A percentile compares a stretch with the other conserved stretches of the same genome.
Evolutionary conservation across 2,888 invertebrate species (phyloP).

Genomic region (Leptopterna dolabrata): DNA sequence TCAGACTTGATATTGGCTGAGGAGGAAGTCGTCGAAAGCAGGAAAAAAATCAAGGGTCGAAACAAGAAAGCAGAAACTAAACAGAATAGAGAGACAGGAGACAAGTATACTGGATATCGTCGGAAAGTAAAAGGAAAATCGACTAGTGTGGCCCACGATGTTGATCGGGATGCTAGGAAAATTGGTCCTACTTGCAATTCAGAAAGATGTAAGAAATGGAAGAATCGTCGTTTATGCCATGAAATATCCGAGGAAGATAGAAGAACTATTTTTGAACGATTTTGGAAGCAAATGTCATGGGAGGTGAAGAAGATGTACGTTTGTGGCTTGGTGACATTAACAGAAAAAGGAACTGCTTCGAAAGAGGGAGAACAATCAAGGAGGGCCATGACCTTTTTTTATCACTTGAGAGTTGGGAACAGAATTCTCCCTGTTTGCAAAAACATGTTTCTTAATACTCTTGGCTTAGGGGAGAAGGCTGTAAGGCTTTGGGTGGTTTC

Average conservation of each 20-base stretch:
- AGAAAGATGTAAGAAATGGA: background rate
- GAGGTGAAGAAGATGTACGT: conserved; percentile 25
- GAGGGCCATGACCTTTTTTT: conserved; percentile 1
- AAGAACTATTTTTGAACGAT: background rate
- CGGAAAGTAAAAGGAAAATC: background rate
- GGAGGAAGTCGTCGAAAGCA: too few species aligned
- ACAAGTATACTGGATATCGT: background rate
- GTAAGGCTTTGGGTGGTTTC: background rate
- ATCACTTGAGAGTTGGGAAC: background rate
- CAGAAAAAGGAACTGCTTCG: conserved; percentile 3
- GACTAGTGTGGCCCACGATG: background rate
- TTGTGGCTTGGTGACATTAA: background rate
- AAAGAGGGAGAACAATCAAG: background rate
- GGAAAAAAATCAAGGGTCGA: too few species aligned
- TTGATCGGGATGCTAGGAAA: background rate
- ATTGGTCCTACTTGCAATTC: background rate
- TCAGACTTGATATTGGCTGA: too few species aligned
- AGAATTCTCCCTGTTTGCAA: background rate
- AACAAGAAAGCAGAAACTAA: too few species aligned
- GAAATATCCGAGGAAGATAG: background rate
- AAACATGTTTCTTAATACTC: conserved; percentile 17
- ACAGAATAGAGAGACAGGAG: too few species aligned
- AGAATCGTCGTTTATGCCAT: background rate
- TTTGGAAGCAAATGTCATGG: conserved; percentile 31
- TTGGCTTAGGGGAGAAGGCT: background rate